Percentiles rank a stretch among this genome's conserved stretches.
phyloP scores from a whole-genome alignment of 2,797 vertebrate genomes.

The Trichosurus vulpecula region DNA sequence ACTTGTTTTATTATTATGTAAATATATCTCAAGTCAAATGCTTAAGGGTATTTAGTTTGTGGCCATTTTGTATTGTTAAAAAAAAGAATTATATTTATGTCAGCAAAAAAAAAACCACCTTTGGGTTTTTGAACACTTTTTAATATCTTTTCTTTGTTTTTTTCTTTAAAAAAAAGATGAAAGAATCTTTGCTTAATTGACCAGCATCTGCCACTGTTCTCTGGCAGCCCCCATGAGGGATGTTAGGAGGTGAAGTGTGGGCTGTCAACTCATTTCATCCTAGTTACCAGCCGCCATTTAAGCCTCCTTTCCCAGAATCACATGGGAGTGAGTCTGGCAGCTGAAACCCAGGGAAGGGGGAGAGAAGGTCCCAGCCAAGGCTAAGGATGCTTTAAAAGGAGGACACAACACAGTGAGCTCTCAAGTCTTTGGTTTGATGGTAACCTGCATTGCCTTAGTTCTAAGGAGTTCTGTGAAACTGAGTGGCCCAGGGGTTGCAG shows the following conservation, averaged over 20 bases:
- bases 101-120: conserved; percentile 51
- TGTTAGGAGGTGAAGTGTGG: not conserved
- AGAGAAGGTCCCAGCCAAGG: not conserved
- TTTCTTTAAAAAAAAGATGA: conserved; percentile 42
- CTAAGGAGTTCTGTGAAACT: not conserved
- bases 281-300: not conserved
- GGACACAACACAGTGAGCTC: not conserved
- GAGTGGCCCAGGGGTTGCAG: not conserved
- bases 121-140: conserved; percentile 58
- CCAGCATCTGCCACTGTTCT: conserved; percentile 53
- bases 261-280: conserved; percentile 1
- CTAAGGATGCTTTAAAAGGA: not conserved
- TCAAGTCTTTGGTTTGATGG: not conserved
- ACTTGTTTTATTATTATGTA: conserved; percentile 21
- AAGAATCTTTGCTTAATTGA: conserved; percentile 64
- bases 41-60: conserved; percentile 51
- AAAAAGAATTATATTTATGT: conserved; percentile 69
- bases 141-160: not conserved
- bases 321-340: not conserved
- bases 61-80: conserved; percentile 59
- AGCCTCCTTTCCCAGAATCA: conserved; percentile 4
- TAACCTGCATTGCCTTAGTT: not conserved
- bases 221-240: not conserved
- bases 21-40: not conserved
- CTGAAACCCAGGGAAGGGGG: conserved; percentile 25